Evolutionary conservation across 1,140 invertebrate genomes (phyloP), one percentile per base, ranked within the genome.

Genomic region (Brachionus rotundiformis): DNA sequence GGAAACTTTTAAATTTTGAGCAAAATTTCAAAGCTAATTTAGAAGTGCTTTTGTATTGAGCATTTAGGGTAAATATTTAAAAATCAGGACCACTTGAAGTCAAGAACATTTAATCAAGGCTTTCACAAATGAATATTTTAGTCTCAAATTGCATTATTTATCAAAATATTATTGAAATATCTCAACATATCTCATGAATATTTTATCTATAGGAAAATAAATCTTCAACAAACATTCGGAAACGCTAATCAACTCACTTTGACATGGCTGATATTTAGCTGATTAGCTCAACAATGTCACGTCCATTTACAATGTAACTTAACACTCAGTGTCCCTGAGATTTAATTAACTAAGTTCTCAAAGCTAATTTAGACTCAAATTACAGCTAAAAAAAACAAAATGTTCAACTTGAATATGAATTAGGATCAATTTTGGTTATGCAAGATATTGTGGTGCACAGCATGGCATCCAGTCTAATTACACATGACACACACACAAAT

Each of bases 71-170:
- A 44, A 25, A 25, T 73, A 44, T 41, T 73, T 73, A 25, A 44
- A 73, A 73, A 73, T 44, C 68, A 73, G 68, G 36, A 25, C 68
- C 68, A 73, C 68, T 73, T 73, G 36, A 73, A 73, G 68, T 73
- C 68, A 73, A 73, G 36, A 68, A 68, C 39, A 73, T 73, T 73
- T 25, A 73, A 44, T 73, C 68, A 73, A 25, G 36, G 36, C 19
- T 11, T 27, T 41, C 31, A n/a, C n/a, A 41, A 71, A 23, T 36
- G 65, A 36, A 36, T 33, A 36, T 31, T 23, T 10, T 44, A 44
- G 68, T 73, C 19, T 73, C 68, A 25, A 73, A 73, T 73, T 73
- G 68, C 68, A 73, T n/a, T 71, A 36, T 33, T 33, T 71, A 71
- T 36, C 65, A 71, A 39, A 33, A 36, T 39, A 29, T 19, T 27